Evolutionary conservation across 2,888 invertebrate species (phyloP).

Genomic region (Carabus problematicus): DNA sequence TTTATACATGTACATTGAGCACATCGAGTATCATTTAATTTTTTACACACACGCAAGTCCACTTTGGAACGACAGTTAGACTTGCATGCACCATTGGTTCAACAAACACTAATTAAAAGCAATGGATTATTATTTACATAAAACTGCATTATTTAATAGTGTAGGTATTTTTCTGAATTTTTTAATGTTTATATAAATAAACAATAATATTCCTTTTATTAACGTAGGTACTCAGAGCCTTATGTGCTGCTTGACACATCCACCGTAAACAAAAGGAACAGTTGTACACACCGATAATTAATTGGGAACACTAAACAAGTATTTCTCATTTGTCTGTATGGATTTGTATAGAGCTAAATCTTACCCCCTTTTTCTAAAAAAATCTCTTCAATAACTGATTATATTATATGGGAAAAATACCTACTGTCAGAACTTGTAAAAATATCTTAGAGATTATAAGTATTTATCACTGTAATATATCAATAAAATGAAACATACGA

Average conservation of each 20-base stretch:
- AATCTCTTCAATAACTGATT: too few relatives aligned
- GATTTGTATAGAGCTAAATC: too few relatives aligned
- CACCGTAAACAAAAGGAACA: too few relatives aligned
- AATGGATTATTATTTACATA: conserved; percentile 37
- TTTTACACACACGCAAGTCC: conserved; percentile 8
- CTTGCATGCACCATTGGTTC: conserved; percentile 30
- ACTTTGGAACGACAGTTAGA: conserved; percentile 2
- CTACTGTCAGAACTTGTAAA: conserved; percentile 31
- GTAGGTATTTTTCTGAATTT: conserved; percentile 38
- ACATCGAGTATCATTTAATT: conserved; percentile 33
- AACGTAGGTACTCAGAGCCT: too few relatives aligned
- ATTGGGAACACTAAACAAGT: too few relatives aligned
- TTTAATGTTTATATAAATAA: neutral
- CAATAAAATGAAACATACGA: conserved; percentile 42
- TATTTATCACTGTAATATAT: conserved; percentile 22
- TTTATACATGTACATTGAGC: conserved; percentile 42
- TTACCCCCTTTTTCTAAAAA: too few relatives aligned
- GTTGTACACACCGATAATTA: too few relatives aligned
- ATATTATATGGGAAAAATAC: conserved; percentile 28
- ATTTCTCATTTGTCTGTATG: too few relatives aligned
- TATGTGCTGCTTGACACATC: too few relatives aligned
- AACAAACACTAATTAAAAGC: conserved; percentile 40
- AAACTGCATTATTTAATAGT: conserved; percentile 19
- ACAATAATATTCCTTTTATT: too few relatives aligned
- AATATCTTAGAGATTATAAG: conserved; percentile 34